These are phyloP conservation scores for Drosophila arawakana DNA, from an alignment of 1,140 invertebrate genomes.

Conservation along the genomic window DNA sequence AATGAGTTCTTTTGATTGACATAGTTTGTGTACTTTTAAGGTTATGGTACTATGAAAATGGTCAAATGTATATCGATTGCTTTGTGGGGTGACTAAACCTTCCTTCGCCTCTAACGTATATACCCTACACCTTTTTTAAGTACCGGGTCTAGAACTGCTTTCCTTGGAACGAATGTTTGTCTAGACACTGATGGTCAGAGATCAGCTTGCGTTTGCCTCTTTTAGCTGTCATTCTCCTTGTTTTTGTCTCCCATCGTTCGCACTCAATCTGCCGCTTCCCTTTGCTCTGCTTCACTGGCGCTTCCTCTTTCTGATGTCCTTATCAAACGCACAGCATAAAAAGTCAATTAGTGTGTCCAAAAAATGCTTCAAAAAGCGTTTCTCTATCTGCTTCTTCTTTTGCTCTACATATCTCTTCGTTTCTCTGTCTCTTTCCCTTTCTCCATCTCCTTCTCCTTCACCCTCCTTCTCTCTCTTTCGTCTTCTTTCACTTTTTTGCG, in stretches of 20 bases:
- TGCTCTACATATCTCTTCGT: background rate
- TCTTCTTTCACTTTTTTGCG: background rate
- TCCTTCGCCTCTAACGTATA: too few species aligned
- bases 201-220: background rate
- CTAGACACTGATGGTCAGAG: background rate
- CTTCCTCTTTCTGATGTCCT: background rate
- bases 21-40: too few species aligned
- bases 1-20: too few species aligned
- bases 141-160: background rate
- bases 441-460: background rate
- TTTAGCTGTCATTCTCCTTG: background rate
- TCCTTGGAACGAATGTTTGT: constrained; percentile 2
- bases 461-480: constrained; percentile 1
- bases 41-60: too few species aligned
- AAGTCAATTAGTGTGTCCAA: constrained; percentile 54
- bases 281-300: background rate
- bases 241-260: background rate
- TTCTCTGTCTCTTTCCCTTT: background rate
- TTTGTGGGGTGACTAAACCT: too few species aligned
- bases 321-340: constrained; percentile 44
- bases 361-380: constrained; percentile 17
- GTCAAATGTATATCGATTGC: too few species aligned
- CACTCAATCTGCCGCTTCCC: background rate
- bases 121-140: too few species aligned
- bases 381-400: too few species aligned